Base-by-base conservation (phyloP, 2,888 invertebrate species). In the Hipparchia semele region DNA sequence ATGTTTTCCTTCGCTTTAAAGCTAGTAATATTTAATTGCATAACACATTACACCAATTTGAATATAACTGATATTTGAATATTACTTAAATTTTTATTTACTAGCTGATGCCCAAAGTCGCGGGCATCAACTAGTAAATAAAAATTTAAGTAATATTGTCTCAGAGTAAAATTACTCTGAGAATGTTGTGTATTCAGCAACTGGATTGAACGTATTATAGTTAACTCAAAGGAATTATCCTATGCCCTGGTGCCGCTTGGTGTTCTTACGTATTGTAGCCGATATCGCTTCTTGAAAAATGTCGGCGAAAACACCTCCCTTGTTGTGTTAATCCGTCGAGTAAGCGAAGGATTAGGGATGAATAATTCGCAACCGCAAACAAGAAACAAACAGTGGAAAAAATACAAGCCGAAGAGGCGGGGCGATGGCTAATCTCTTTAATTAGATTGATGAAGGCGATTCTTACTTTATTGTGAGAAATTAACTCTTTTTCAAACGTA, bases 221-320 rank as follows among this genome's bases (percentile, higher is more conserved):
- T 64, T 0, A 13, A 51, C 5, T 49, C 8, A 49, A 45, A 13
- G 13, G 39, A 51, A 6, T 33, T 65, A 60, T 75, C 73, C 66
- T 33, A 10, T 13, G 66, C 33, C 39, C 60, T 60, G 13, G 7
- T 10, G 71, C 60, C 23, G 56, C 61, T 70, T 76, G 66, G 74
- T 59, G 3, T 58, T 58, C 73, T 70, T 70, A 76, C 45, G 72
- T 76, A 80, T 81, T 80, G 81, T 80, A 73, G 75, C 74, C 79
- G 80, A 80, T 81, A 81, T 81, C 80, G 79, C 77, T 80, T 80
- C 77, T 79, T 79, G 79, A 82, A 80, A 82, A 82, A 81, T 79
- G 79, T 78, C 75, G 71, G 71, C 77, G 78, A 78, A 79, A 79
- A 78, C 80, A 79, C 79, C 77, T 79, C 80, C 80, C 80, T 78